A percentile compares a stretch with the other conserved stretches of the same genome.
phyloP scores from a whole-genome alignment of 2,888 invertebrate genomes.

The Girardia tigrina region DNA sequence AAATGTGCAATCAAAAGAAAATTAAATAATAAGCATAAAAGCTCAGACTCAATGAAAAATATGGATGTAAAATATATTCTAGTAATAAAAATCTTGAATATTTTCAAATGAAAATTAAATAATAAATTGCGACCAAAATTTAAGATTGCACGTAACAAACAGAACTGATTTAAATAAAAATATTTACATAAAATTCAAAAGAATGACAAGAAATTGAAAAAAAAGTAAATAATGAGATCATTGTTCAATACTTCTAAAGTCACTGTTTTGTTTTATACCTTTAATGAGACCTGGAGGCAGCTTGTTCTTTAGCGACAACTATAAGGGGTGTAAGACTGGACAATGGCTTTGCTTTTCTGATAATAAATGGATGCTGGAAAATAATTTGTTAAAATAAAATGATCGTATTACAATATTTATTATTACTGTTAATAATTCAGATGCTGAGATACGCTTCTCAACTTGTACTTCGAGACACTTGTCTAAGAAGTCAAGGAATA shows the following conservation, averaged over 20 bases:
- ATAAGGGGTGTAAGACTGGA: constrained; percentile 72
- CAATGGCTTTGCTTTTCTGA: constrained; percentile 66
- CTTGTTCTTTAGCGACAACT: constrained; percentile 65
- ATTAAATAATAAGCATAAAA: neutral
- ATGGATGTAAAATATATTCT: constrained; percentile 7
- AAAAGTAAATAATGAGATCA: constrained; percentile 23
- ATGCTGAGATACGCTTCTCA: constrained; percentile 72
- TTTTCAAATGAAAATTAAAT: neutral
- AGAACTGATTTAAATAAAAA: neutral
- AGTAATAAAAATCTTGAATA: constrained; percentile 5
- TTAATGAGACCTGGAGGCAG: constrained; percentile 12
- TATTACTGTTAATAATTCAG: constrained; percentile 60
- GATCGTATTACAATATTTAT: neutral
- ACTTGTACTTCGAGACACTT: constrained; percentile 79
- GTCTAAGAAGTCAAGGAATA: constrained; percentile 59
- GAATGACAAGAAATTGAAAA: neutral
- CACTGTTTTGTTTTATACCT: neutral
- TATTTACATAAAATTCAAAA: constrained; percentile 18
- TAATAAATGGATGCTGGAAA: constrained; percentile 60
- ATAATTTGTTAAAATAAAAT: neutral
- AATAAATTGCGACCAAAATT: neutral
- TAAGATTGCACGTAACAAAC: neutral
- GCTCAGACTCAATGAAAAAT: constrained; percentile 6
- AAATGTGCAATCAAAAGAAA: constrained; percentile 17
- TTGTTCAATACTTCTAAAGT: constrained; percentile 4